Evolutionary conservation across 2,888 invertebrate species (phyloP).

Genomic region (Spialia ferax): DNA sequence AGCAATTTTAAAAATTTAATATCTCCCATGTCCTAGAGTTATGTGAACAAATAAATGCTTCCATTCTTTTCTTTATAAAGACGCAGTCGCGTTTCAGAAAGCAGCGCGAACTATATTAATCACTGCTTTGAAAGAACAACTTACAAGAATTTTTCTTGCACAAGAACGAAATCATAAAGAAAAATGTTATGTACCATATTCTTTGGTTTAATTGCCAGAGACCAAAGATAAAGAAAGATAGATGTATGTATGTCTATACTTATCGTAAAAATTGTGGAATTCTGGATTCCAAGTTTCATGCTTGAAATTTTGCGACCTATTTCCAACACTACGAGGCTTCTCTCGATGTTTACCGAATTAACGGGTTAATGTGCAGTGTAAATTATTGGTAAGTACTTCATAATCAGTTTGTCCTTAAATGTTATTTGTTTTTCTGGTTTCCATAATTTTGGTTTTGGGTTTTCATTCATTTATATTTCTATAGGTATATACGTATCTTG

Average conservation of each 20-base stretch:
- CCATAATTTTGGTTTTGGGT: neutral
- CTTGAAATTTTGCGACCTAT: slow-evolving; percentile 25
- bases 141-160: slow-evolving; percentile 16
- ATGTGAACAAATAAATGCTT: slow-evolving; percentile 35
- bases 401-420: slow-evolving; percentile 5
- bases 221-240: neutral
- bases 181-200: too few species aligned
- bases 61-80: slow-evolving; percentile 32
- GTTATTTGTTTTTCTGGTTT: neutral
- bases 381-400: too few species aligned
- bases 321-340: slow-evolving; percentile 15
- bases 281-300: slow-evolving; percentile 19
- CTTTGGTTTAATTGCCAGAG: neutral
- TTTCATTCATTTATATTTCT: neutral
- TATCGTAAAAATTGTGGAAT: slow-evolving; percentile 23
- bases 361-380: slow-evolving; percentile 24
- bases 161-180: slow-evolving; percentile 9
- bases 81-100: slow-evolving; percentile 23
- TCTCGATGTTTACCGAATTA: slow-evolving; percentile 20
- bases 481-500: too few species aligned
- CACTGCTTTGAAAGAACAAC: slow-evolving; percentile 30
- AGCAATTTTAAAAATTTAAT: slow-evolving; percentile 26
- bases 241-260: too few species aligned
- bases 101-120: slow-evolving; percentile 35
- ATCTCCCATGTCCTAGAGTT: slow-evolving; percentile 21